Conservation (phyloP, 2,113 vertebrate genomes). For the Paratilapia polleni region DNA sequence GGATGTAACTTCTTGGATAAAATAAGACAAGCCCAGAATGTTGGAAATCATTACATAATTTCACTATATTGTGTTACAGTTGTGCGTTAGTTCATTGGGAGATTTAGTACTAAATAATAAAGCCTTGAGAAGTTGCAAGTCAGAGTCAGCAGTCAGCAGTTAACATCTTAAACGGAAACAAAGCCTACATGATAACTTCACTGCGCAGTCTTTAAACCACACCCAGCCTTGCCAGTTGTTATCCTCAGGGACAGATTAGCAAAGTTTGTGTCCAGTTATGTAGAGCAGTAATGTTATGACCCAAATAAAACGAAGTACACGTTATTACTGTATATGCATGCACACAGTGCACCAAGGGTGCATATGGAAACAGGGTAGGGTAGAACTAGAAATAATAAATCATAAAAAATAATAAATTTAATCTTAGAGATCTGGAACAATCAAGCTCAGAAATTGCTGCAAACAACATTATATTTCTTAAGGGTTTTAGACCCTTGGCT, state of each 20-base stretch:
- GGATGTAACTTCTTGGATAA: not conserved
- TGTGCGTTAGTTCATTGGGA: not conserved
- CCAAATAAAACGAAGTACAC: not conserved
- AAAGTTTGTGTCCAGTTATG: not conserved
- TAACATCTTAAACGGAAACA: not conserved
- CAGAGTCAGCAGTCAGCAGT: not conserved
- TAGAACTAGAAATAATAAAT: not conserved
- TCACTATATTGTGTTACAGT: not conserved
- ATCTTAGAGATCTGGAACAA: not conserved
- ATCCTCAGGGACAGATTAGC: not conserved
- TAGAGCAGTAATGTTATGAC: not conserved
- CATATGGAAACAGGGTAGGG: not conserved
- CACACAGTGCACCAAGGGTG: not conserved
- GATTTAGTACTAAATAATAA: not conserved
- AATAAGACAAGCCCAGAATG: not conserved
- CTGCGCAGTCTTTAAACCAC: not conserved
- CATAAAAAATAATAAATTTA: not conserved
- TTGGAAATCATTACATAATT: fast-evolving
- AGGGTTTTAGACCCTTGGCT: not conserved
- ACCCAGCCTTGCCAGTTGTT: not conserved
- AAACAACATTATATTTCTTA: not conserved
- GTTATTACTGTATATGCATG: not conserved
- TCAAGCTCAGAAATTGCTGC: not conserved
- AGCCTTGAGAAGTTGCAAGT: not conserved
- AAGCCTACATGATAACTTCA: not conserved